phyloP scores from a whole-genome alignment of 2,113 vertebrate species.

The Nestor notabilis region DNA sequence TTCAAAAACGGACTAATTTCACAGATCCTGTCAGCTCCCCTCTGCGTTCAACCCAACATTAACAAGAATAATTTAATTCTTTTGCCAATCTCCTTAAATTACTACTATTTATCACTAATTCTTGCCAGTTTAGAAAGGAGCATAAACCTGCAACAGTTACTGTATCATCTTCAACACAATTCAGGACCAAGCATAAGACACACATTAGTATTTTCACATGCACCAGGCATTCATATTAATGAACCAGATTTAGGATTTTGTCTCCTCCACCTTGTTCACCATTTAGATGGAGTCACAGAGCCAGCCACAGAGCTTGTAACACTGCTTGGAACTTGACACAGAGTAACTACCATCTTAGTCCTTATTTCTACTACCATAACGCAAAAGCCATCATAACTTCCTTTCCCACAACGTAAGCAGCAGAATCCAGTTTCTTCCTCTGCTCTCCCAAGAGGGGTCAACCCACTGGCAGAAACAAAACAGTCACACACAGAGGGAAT shows the following conservation, averaged over 20 bases:
- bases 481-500: constrained; percentile 9
- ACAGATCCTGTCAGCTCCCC: not conserved
- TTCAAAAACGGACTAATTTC: not conserved
- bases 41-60: not conserved
- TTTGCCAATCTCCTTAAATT: not conserved
- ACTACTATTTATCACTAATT: not conserved
- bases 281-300: not conserved
- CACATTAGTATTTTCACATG: not conserved
- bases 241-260: not conserved
- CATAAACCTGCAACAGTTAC: not conserved
- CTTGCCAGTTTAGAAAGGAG: not conserved
- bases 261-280: not conserved
- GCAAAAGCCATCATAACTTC: not conserved
- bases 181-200: not conserved
- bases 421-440: not conserved
- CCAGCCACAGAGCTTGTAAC: not conserved
- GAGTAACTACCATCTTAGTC: not conserved
- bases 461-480: constrained; percentile 27
- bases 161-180: not conserved
- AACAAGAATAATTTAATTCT: not conserved
- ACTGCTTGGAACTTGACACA: not conserved
- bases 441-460: not conserved
- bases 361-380: not conserved
- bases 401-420: not conserved
- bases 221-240: not conserved